Base-by-base conservation (phyloP, 2,888 invertebrate genomes). In the Callinectes sapidus region DNA sequence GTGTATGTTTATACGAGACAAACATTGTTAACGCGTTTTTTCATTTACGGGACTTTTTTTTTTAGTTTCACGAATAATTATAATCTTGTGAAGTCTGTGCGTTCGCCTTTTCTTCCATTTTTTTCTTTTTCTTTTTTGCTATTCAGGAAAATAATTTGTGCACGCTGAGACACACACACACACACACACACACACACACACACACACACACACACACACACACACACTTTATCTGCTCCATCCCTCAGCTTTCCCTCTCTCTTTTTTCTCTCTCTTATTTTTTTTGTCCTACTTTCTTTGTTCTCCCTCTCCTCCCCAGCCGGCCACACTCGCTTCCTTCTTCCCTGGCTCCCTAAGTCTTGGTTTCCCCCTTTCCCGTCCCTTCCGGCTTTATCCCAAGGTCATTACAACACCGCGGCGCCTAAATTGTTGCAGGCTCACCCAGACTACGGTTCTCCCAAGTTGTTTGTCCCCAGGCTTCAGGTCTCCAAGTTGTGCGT, bases 21-120 rank as follows among this genome's bases (percentile, higher is more conserved):
- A 81, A 81, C 81, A 35, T 81, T 81, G 81, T 81, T 81, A 81
- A 81, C 81, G 35, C 81, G 81, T 81, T 81, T 81, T 81, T 81
- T 81, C 81, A 81, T 81, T 35, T 81, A 35, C 2, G 81, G 28
- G 13, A 81, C 1, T 35, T 16, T 81, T 81, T 81, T 35, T 16
- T 81, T 81, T 81, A 14, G 16, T 81, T 81, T 81, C 35, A 35
- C 28, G 71, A 77, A 77, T 77, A n/a, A 77, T 77, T 77, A 77
- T 77, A 77, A 77, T 77, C 71, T 28, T 77, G 71, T 77, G 13
- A 77, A 28, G n/a, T 77, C 28, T 77, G 71, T 77, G 71, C 23
- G 71, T 77, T 77, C 13, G 5, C n/a, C 32, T 1, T n/a, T 71
- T n/a, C n/a, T n/a, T n/a, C n/a, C n/a, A n/a, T n/a, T n/a, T n/a